A percentile compares a stretch with the other conserved stretches of the same genome.
Conservation (phyloP, 1,140 invertebrate genomes). For the Drosophila subobscura region DNA sequence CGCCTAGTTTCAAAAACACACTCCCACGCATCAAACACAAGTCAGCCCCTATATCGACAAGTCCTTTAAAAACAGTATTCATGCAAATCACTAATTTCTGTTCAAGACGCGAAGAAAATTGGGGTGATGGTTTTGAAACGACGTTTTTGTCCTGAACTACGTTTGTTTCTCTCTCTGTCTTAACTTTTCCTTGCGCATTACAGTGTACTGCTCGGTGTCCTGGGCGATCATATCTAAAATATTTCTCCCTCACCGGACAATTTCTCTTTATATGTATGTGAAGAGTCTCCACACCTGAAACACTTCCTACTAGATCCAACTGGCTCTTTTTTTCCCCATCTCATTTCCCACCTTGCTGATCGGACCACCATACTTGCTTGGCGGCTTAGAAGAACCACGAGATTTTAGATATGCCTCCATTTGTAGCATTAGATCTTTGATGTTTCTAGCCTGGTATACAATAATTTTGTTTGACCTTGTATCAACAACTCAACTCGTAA, state of each 20-base stretch:
- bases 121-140: background rate
- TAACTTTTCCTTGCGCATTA: too few relatives aligned
- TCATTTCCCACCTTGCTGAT: too few relatives aligned
- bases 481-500: too few relatives aligned
- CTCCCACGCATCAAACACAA: constrained; percentile 5
- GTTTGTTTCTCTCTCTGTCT: too few relatives aligned
- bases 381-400: background rate
- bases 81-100: background rate
- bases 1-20: constrained; percentile 4
- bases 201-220: background rate
- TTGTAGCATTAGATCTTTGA: too few relatives aligned
- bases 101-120: background rate
- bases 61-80: background rate
- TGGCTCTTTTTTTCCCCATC: too few relatives aligned
- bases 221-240: background rate
- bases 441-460: too few relatives aligned
- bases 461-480: too few relatives aligned
- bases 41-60: too few relatives aligned
- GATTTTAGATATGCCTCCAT: background rate
- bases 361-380: background rate
- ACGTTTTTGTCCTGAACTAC: background rate
- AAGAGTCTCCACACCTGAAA: background rate
- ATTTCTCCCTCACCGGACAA: background rate
- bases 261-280: background rate
- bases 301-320: background rate